Base-by-base conservation (phyloP, 1,140 invertebrate species). In the Pteromalus puparum region DNA sequence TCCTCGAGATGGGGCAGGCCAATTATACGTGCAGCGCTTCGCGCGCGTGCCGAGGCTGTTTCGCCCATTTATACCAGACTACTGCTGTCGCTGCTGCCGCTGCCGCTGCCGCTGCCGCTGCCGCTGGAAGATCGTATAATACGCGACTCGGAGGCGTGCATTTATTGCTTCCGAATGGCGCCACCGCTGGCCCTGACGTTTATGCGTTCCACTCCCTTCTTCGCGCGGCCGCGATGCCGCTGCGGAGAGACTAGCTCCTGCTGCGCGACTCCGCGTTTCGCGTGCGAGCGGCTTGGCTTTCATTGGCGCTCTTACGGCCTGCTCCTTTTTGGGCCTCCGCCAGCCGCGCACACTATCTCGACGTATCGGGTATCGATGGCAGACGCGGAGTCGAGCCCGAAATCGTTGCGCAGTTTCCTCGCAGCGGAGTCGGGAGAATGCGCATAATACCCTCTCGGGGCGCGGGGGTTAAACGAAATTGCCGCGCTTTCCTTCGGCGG, bases 401-500 rank as follows among this genome's bases (percentile, higher is more conserved):
- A 48, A 48, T 48, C 10, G 3, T 48, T 9, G 46, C 46, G 9
- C 13, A 48, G 2, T 48, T 48, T 48, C 46, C 13, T 48, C 13
- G 34, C 34, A 9, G 48, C 48, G 38, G 61, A 65, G 34, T 82
- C 30, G 75, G 61, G 34, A 81, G 42, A 68, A 72, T 70, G 34
- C 5, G 6, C 5, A 34, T 76, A 82, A 76, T 68, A 21, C n/a
- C n/a, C n/a, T 26, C 53, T 65, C 21, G 26, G 18, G 21, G 18
- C 1, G 5, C 12, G 18, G 26, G 38, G 68, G 46, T 67, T 84
- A 74, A 79, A 80, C 73, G 75, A 79, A 75, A 85, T 74, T 75
- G 67, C 68, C 68, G 28, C 53, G 67, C 67, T 79, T 73, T 70
- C 82, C 46, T 78, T 46, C 42, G 65, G 28, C 67, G 61, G 28